These are phyloP conservation scores for Vesta saturnalis DNA, from an alignment of 2,888 invertebrate species.

Conservation along the genomic window DNA sequence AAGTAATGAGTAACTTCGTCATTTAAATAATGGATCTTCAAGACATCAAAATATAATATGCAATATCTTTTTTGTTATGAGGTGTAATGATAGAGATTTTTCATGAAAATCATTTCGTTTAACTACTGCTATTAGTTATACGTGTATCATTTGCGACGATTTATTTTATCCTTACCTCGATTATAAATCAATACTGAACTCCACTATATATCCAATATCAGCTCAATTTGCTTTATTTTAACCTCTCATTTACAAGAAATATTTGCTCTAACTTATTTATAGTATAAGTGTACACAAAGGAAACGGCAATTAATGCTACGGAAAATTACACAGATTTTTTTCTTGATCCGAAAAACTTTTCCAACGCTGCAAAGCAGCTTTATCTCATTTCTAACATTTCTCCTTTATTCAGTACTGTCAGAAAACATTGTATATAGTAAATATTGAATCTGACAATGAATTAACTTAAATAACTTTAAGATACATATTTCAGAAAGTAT, in stretches of 20 bases:
- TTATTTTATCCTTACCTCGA: neutral
- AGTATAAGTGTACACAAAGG: neutral
- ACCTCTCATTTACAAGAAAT: neutral
- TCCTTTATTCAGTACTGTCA: too few relatives aligned
- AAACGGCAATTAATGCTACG: neutral
- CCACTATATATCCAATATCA: neutral
- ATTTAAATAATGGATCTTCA: slow-evolving; percentile 38
- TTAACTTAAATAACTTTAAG: too few relatives aligned
- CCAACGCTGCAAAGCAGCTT: neutral
- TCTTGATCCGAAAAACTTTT: too few relatives aligned
- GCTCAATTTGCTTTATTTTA: neutral
- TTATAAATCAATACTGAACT: neutral
- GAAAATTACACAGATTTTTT: neutral
- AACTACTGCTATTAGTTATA: slow-evolving; percentile 10
- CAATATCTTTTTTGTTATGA: slow-evolving; percentile 27
- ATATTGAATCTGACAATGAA: too few relatives aligned
- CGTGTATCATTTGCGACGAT: neutral
- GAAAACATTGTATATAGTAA: too few relatives aligned
- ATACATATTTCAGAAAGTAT: too few relatives aligned
- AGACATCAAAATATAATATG: slow-evolving; percentile 35
- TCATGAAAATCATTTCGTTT: slow-evolving; percentile 18
- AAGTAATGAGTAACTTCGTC: slow-evolving; percentile 37
- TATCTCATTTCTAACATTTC: too few relatives aligned
- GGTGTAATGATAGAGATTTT: slow-evolving; percentile 22
- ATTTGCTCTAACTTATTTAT: neutral